Percentiles rank a stretch among this genome's conserved stretches.
Evolutionary conservation across 2,797 vertebrate species (phyloP).

Genomic region (Acropternis orthonyx): DNA sequence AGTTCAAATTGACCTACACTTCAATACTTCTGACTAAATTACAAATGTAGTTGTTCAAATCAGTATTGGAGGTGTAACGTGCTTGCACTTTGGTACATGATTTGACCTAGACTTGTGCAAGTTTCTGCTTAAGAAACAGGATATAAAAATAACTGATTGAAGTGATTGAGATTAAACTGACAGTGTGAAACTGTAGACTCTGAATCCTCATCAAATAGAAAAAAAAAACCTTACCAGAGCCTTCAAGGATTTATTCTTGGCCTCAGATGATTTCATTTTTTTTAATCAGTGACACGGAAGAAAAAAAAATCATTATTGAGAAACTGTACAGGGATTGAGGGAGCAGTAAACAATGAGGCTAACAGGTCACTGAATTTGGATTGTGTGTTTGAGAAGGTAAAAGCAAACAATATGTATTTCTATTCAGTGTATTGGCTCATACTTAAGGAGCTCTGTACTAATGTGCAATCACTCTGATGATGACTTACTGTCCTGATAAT

Average conservation of each 20-base stretch:
- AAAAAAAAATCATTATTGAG: not conserved
- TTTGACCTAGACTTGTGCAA: not conserved
- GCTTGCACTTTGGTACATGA: not conserved
- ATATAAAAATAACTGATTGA: slow-evolving; percentile 5
- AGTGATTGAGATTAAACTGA: not conserved
- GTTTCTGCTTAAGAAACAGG: not conserved
- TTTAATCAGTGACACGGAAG: not conserved
- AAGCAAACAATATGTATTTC: not conserved
- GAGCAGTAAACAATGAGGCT: not conserved
- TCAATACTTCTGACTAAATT: not conserved
- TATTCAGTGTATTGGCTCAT: not conserved
- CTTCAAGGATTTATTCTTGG: not conserved
- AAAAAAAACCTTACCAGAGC: not conserved
- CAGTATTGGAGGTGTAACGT: not conserved
- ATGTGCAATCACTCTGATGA: not conserved
- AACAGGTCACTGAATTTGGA: not conserved
- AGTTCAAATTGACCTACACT: not conserved
- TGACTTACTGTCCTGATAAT: not conserved
- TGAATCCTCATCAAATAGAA: not conserved
- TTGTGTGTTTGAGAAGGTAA: not conserved
- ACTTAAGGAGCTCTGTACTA: not conserved
- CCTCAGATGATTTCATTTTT: not conserved
- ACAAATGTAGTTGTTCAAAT: not conserved
- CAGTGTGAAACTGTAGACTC: not conserved
- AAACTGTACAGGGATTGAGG: not conserved